Percentiles rank a stretch among this genome's conserved stretches.
phyloP scores from a whole-genome alignment of 2,113 vertebrate species.

The Tachysurus fulvidraco region DNA sequence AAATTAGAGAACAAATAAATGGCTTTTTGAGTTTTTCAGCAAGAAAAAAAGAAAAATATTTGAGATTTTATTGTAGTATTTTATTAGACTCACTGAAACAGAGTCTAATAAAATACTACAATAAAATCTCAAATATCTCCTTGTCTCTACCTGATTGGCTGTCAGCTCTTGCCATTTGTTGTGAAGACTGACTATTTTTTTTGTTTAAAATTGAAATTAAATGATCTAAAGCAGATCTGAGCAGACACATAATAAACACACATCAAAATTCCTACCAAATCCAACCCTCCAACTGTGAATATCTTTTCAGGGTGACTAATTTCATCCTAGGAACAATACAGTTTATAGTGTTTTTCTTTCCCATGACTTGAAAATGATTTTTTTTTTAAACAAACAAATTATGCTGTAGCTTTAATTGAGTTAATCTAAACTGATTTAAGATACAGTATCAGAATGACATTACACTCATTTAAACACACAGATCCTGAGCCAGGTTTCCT shows the following conservation, averaged over 20 bases:
- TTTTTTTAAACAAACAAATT: not conserved
- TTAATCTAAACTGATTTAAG: conserved; percentile 18
- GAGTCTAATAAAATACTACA: too few species aligned
- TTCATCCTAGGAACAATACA: not conserved
- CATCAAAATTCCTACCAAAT: not conserved
- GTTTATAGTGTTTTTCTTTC: not conserved
- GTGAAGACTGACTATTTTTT: not conserved
- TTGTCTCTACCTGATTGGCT: not conserved
- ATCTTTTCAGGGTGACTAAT: conserved; percentile 5
- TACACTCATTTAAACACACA: not conserved
- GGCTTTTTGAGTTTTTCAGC: not conserved
- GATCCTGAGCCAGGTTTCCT: conserved; percentile 15
- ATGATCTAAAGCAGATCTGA: not conserved
- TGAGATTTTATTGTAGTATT: not conserved
- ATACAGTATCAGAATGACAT: conserved; percentile 20
- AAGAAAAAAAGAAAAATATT: too few species aligned
- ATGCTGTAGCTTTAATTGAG: not conserved
- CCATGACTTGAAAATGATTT: not conserved
- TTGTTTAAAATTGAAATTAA: not conserved
- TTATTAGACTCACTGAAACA: not conserved
- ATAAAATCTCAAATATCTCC: too few species aligned
- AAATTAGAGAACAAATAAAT: not conserved
- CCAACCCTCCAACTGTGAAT: not conserved
- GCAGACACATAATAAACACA: not conserved
- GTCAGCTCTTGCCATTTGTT: not conserved